These are phyloP conservation scores for Enteromius mattozi DNA, from an alignment of 2,797 vertebrate species.

Conservation along the genomic window DNA sequence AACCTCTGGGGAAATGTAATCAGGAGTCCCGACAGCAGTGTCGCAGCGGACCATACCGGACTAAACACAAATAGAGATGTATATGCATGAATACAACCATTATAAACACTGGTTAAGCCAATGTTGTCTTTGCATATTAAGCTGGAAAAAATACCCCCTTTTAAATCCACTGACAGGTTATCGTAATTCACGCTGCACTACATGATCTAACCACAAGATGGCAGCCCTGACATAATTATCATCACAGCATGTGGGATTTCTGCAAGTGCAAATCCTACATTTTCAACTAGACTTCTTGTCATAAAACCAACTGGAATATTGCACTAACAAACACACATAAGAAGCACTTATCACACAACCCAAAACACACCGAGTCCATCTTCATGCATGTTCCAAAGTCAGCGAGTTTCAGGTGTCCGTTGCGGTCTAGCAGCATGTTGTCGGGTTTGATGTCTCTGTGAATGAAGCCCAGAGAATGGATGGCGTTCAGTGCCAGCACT, in stretches of 20 bases:
- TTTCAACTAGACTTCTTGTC: background rate
- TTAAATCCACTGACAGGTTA: background rate
- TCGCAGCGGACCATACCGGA: conserved; percentile 96
- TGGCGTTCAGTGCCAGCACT: conserved; percentile 93
- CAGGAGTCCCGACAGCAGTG: conserved; percentile 96
- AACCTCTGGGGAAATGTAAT: conserved; percentile 98
- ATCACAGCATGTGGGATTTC: background rate
- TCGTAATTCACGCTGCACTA: conserved; percentile 38
- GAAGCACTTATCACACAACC: background rate
- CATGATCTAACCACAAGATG: conserved; percentile 64
- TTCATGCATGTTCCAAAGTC: conserved; percentile 99
- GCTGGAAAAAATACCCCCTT: background rate
- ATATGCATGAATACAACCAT: background rate
- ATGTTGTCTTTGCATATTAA: background rate
- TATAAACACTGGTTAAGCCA: background rate
- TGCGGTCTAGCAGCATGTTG: conserved; percentile 95
- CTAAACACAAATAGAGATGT: conserved; percentile 59
- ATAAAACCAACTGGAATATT: too few species aligned
- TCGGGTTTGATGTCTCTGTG: conserved; percentile 97
- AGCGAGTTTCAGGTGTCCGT: conserved; percentile 94
- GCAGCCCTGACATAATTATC: background rate
- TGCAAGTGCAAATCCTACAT: background rate
- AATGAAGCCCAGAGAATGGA: conserved; percentile 97
- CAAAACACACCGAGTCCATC: conserved; percentile 89
- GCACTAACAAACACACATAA: conserved; percentile 11